phyloP scores from a whole-genome alignment of 2,113 vertebrate species.

The Lophotis ruficrista region DNA sequence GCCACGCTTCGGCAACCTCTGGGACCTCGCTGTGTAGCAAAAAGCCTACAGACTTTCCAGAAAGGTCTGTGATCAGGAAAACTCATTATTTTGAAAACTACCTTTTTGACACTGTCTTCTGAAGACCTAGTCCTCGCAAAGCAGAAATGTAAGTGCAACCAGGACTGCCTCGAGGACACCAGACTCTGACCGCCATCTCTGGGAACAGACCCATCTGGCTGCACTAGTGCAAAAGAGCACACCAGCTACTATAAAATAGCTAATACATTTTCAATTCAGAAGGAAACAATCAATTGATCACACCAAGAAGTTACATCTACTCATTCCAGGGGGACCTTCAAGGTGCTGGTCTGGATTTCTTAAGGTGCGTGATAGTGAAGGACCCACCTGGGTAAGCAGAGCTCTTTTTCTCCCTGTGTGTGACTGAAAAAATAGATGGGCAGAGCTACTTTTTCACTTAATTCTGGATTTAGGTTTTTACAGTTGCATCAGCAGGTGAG shows the following conservation, averaged over 20 bases:
- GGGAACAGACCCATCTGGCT: not conserved
- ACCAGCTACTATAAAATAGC: not conserved
- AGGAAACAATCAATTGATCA: not conserved
- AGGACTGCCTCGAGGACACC: not conserved
- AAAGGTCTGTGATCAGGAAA: not conserved
- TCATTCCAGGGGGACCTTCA: slow-evolving; percentile 15
- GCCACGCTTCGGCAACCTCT: not conserved
- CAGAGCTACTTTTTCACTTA: not conserved
- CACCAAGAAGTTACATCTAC: not conserved
- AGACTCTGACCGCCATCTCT: not conserved
- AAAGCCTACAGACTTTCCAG: not conserved
- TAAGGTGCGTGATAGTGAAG: slow-evolving; percentile 60
- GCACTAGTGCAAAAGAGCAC: not conserved
- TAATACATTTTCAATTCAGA: not conserved
- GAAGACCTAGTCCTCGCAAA: not conserved
- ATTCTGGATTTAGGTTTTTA: not conserved
- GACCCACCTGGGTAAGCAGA: slow-evolving; percentile 37
- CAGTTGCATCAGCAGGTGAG: not conserved
- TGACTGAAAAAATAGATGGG: not conserved
- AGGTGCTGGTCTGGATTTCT: slow-evolving; percentile 49
- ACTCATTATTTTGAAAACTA: not conserved
- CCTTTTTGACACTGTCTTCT: not conserved
- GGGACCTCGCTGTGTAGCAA: not conserved
- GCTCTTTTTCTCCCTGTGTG: not conserved
- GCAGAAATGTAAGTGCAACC: not conserved